Conservation (phyloP, 1,140 invertebrate genomes). For the Globodera rostochiensis region DNA sequence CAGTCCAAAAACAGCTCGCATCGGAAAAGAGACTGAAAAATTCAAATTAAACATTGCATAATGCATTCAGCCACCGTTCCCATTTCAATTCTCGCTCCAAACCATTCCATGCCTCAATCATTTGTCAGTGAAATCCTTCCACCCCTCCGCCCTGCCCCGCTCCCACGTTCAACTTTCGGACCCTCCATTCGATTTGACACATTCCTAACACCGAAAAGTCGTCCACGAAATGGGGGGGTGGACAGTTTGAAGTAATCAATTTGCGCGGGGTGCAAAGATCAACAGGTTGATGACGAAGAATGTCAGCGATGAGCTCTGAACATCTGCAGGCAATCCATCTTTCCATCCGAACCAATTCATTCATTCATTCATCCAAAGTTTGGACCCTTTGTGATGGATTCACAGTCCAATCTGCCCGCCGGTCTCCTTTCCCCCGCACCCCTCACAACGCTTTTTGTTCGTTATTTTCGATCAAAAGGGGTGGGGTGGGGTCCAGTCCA, state of each 20-base stretch:
- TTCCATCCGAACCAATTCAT: conserved; percentile 2
- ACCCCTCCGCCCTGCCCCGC: not conserved
- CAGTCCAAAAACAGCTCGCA: too few relatives aligned
- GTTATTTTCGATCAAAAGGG: too few relatives aligned
- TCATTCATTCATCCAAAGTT: not conserved
- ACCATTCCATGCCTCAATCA: not conserved
- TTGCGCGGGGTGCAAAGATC: conserved; percentile 14
- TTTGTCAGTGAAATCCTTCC: not conserved
- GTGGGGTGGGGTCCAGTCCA: too few relatives aligned
- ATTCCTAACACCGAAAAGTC: conserved; percentile 2
- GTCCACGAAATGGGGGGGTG: not conserved
- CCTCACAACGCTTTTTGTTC: not conserved
- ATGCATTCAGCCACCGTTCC: too few relatives aligned
- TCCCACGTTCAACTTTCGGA: not conserved
- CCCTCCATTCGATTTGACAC: not conserved
- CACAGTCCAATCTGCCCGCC: not conserved
- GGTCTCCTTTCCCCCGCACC: not conserved
- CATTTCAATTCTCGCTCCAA: too few relatives aligned
- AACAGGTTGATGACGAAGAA: not conserved
- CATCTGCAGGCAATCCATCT: conserved; percentile 9
- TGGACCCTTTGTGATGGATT: not conserved
- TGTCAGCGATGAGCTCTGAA: not conserved
- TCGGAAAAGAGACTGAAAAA: too few relatives aligned
- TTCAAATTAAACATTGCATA: too few relatives aligned
- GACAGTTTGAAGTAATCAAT: not conserved